Percentiles rank a stretch among this genome's conserved stretches.
Evolutionary conservation across 2,113 vertebrate species (phyloP).

Genomic region (Engraulis encrasicolus): DNA sequence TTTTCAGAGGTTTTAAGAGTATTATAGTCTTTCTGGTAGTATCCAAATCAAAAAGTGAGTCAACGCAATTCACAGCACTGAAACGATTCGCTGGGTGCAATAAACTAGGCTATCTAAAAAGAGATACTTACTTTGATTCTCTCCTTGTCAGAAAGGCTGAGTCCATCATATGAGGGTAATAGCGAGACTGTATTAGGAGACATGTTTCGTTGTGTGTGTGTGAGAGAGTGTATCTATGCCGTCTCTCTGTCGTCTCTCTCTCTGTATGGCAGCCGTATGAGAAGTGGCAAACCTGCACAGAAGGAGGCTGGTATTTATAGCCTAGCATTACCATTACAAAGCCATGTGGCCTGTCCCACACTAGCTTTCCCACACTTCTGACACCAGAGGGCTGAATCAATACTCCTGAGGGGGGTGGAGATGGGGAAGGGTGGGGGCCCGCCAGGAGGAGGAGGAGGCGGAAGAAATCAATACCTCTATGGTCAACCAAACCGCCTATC

Average conservation of each 20-base stretch:
- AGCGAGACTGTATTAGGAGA: conserved; percentile 61
- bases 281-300: conserved; percentile 57
- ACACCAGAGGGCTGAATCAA: conserved; percentile 69
- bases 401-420: conserved; percentile 15
- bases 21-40: no score
- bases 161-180: conserved; percentile 51
- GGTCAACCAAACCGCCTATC: background rate
- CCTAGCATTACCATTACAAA: conserved; percentile 78
- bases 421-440: no score
- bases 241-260: conserved; percentile 51
- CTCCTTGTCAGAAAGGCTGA: conserved; percentile 61
- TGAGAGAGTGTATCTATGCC: no score
- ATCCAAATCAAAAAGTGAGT: background rate
- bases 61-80: background rate
- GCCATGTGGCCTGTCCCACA: conserved; percentile 73
- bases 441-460: background rate
- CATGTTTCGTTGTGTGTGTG: conserved; percentile 57
- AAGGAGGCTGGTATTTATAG: conserved; percentile 71
- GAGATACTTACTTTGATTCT: conserved; percentile 70
- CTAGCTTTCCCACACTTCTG: conserved; percentile 81
- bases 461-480: background rate
- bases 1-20: no score
- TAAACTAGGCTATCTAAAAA: background rate
- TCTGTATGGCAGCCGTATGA: conserved; percentile 37
- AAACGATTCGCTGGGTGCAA: no score